Evolutionary conservation across 2,888 invertebrate genomes (phyloP).

Genomic region (Coremacera marginata): DNA sequence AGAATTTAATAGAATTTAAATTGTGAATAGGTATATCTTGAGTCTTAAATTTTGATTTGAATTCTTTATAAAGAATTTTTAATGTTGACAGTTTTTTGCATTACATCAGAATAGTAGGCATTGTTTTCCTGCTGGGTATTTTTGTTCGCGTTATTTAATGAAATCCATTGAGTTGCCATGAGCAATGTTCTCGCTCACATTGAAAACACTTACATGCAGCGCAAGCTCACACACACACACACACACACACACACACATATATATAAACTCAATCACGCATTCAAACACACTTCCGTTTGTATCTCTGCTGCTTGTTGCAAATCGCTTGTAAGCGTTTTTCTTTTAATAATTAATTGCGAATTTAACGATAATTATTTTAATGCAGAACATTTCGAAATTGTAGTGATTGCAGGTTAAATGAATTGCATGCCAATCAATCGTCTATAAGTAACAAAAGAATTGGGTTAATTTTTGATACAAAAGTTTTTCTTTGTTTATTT

Average conservation of each 20-base stretch:
- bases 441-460: too few relatives aligned
- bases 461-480: too few relatives aligned
- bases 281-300: neutral
- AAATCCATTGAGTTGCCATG: neutral
- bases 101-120: too few relatives aligned
- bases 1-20: too few relatives aligned
- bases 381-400: slow-evolving; percentile 4
- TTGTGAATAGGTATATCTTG: too few relatives aligned
- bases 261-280: neutral
- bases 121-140: too few relatives aligned
- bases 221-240: neutral
- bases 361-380: slow-evolving; percentile 23
- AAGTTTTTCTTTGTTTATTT: neutral
- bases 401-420: slow-evolving; percentile 19
- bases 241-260: neutral
- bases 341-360: slow-evolving; percentile 23
- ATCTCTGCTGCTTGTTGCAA: neutral
- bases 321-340: slow-evolving; percentile 2
- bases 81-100: too few relatives aligned
- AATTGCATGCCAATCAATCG: neutral
- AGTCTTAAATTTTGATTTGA: too few relatives aligned
- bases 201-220: neutral
- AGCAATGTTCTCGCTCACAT: neutral
- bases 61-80: too few relatives aligned
- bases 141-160: neutral